phyloP scores from a whole-genome alignment of 1,140 invertebrate species.

The Nasonia giraulti region DNA sequence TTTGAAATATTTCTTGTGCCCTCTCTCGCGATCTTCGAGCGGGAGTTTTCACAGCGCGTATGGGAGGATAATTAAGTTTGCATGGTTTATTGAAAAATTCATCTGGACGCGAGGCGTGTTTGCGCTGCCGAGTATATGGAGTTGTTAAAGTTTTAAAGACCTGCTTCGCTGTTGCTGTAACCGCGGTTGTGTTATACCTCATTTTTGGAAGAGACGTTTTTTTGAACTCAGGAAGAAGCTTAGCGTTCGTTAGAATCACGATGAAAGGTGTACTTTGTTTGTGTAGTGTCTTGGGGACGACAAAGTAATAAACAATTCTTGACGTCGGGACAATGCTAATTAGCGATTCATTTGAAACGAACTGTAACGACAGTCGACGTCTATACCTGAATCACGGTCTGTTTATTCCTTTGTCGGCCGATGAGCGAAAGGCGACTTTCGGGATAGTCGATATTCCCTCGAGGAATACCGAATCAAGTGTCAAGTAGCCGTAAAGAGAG shows the following conservation, averaged over 20 bases:
- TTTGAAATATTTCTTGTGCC: not conserved
- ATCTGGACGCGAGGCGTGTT: not conserved
- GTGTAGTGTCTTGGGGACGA: too few species aligned
- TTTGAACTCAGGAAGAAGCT: too few species aligned
- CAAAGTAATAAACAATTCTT: not conserved
- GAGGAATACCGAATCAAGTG: constrained; percentile 11
- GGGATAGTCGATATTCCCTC: not conserved
- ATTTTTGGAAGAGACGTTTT: not conserved
- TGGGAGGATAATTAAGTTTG: not conserved
- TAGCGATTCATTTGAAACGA: constrained; percentile 5
- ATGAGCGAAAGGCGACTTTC: not conserved
- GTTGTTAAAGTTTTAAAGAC: not conserved
- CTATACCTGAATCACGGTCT: constrained; percentile 18
- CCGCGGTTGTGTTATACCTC: not conserved
- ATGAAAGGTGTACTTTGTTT: not conserved
- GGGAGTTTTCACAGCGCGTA: not conserved
- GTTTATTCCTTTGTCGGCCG: constrained; percentile 28
- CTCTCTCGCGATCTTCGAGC: not conserved
- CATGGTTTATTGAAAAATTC: not conserved
- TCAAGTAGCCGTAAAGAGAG: constrained; percentile 9
- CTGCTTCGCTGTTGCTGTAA: too few species aligned
- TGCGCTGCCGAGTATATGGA: not conserved
- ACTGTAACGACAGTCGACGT: not conserved
- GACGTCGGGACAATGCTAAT: constrained; percentile 1
- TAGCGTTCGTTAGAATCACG: too few species aligned